phyloP scores from a whole-genome alignment of 2,113 vertebrate species.

The Psittacara wagleri region DNA sequence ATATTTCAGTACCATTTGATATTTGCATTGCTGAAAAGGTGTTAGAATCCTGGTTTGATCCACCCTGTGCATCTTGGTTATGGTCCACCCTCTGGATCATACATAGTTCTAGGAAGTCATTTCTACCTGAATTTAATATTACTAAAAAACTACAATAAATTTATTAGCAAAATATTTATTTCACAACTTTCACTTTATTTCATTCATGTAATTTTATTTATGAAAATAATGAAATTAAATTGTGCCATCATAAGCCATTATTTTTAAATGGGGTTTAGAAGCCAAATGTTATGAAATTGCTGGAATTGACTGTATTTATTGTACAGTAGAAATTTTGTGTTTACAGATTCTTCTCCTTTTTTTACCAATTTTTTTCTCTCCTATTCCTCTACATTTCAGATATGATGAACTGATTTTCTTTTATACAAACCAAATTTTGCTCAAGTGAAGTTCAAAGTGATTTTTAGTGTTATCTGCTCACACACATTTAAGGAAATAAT shows the following conservation, averaged over 20 bases:
- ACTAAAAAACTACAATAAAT: neutral
- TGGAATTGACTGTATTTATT: neutral
- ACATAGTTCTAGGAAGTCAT: constrained; percentile 28
- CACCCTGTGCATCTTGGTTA: constrained; percentile 42
- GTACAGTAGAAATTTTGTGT: neutral
- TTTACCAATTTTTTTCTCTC: neutral
- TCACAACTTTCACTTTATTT: neutral
- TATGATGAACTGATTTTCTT: neutral
- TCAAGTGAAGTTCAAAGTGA: neutral
- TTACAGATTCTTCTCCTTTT: neutral
- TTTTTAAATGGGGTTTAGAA: neutral
- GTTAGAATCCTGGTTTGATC: constrained; percentile 51
- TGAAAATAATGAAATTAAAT: neutral
- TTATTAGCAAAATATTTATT: neutral
- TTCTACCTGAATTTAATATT: constrained; percentile 31
- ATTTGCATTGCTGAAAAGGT: constrained; percentile 51
- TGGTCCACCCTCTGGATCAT: constrained; percentile 2
- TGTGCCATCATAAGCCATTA: neutral
- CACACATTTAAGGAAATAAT: neutral
- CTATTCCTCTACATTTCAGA: neutral
- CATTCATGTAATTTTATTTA: neutral
- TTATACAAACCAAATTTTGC: neutral
- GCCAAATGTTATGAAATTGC: neutral
- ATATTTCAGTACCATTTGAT: constrained; percentile 35
- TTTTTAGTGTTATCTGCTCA: neutral